Conservation (phyloP, 2,797 vertebrate genomes). For the Scolopax bukidnonensis region DNA sequence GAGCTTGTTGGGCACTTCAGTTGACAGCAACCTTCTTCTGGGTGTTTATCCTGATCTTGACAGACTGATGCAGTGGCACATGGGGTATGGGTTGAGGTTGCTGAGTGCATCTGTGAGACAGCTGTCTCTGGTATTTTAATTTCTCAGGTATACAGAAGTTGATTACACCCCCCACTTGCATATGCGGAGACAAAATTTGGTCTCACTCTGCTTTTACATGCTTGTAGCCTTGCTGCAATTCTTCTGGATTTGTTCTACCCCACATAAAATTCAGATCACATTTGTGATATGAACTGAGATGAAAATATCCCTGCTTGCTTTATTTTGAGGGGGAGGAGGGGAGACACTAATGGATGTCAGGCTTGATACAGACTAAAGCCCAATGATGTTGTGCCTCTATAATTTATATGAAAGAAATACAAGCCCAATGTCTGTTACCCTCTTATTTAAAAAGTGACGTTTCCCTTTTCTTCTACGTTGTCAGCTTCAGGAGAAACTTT, state of each 20-base stretch:
- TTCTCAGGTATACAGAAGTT: background rate
- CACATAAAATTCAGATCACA: background rate
- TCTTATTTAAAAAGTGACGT: background rate
- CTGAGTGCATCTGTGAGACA: background rate
- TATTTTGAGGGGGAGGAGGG: background rate
- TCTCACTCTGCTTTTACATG: background rate
- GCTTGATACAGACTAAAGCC: background rate
- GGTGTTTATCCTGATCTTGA: background rate
- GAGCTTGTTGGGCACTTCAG: background rate
- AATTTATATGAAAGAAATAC: background rate
- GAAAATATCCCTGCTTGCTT: background rate
- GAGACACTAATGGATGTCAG: accelerated
- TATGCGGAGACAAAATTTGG: background rate
- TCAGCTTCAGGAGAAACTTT: background rate
- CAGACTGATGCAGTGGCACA: background rate
- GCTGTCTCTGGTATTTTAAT: background rate
- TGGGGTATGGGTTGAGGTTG: background rate
- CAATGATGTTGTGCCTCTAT: background rate
- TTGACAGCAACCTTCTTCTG: background rate
- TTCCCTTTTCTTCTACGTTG: background rate
- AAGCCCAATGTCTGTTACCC: background rate
- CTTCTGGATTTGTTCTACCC: background rate
- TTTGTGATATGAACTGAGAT: background rate
- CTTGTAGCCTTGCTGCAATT: background rate
- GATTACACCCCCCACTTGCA: accelerated